Percentiles rank a stretch among this genome's conserved stretches.
phyloP scores from a whole-genome alignment of 2,797 vertebrate species.

The Gallirallus australis region DNA sequence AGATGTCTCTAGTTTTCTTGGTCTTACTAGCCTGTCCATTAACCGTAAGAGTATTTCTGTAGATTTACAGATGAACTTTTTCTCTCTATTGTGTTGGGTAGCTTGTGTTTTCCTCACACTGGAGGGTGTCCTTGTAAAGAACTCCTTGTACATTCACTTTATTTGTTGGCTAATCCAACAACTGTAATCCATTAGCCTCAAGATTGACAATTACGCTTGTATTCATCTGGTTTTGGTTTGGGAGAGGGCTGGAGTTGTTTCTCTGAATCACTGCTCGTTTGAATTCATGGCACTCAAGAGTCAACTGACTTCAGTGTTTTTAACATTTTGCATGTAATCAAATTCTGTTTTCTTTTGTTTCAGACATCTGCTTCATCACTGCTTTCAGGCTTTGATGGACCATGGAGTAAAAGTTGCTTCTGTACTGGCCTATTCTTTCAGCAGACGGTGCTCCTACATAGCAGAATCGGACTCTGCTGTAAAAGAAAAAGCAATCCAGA shows the following conservation, averaged over 20 bases:
- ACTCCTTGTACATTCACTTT: neutral
- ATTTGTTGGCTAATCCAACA: neutral
- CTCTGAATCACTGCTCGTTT: neutral
- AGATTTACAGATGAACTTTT: neutral
- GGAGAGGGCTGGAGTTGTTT: neutral
- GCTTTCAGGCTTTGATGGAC: slow-evolving; percentile 99
- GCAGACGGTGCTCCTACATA: slow-evolving; percentile 96
- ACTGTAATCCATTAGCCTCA: neutral
- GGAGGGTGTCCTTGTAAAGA: neutral
- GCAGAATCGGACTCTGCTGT: slow-evolving; percentile 95
- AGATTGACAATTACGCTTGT: neutral
- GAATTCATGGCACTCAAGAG: neutral
- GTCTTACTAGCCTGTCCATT: neutral
- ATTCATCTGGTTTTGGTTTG: neutral
- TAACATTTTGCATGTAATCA: neutral
- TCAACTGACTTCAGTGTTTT: neutral
- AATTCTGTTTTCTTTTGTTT: slow-evolving; percentile 22
- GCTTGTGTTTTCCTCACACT: neutral
- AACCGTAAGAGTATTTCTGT: neutral
- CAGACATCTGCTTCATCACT: slow-evolving; percentile 98
- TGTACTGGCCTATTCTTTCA: slow-evolving; percentile 97
- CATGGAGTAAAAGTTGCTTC: slow-evolving; percentile 98
- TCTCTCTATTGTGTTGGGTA: neutral
- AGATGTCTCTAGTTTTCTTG: neutral
- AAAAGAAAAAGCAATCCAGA: slow-evolving; percentile 98